phyloP scores from a whole-genome alignment of 2,888 invertebrate species.

The Drosophila formosana region DNA sequence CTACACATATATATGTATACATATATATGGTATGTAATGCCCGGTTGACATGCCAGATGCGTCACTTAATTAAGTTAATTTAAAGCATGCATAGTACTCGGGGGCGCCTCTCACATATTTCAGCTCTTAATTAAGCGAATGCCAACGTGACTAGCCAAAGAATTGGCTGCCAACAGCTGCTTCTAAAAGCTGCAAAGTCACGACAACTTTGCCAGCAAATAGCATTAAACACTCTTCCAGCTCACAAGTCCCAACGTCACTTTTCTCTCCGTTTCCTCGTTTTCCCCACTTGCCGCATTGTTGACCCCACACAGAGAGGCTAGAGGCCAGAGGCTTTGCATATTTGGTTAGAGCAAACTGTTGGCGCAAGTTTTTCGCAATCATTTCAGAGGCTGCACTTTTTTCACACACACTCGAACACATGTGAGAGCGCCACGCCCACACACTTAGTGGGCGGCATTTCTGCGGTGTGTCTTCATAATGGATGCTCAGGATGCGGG shows the following conservation, averaged over 20 bases:
- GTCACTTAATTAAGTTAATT: constrained; percentile 73
- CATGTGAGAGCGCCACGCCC: constrained; percentile 63
- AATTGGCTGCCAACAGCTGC: constrained; percentile 26
- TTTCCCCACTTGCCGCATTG: not conserved
- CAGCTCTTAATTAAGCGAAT: constrained; percentile 74
- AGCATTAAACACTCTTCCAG: constrained; percentile 57
- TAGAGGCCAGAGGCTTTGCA: constrained; percentile 42
- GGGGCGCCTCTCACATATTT: constrained; percentile 43
- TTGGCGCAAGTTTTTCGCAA: constrained; percentile 51
- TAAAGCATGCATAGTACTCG: constrained; percentile 38
- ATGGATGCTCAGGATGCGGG: constrained; percentile 55
- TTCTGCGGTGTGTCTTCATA: constrained; percentile 71
- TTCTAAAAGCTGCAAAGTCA: constrained; percentile 66
- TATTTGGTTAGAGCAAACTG: constrained; percentile 46
- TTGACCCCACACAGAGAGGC: constrained; percentile 18
- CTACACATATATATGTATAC: not conserved
- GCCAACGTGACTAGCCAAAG: constrained; percentile 56
- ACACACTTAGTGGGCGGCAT: constrained; percentile 74
- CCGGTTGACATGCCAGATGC: constrained; percentile 64
- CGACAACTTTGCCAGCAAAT: constrained; percentile 70
- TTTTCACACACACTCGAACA: constrained; percentile 15
- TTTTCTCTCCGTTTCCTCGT: not conserved
- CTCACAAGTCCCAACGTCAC: not conserved
- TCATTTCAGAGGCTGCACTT: constrained; percentile 63
- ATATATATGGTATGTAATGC: constrained; percentile 30